phyloP scores from a whole-genome alignment of 2,888 invertebrate species.

The Agapostemon virescens region DNA sequence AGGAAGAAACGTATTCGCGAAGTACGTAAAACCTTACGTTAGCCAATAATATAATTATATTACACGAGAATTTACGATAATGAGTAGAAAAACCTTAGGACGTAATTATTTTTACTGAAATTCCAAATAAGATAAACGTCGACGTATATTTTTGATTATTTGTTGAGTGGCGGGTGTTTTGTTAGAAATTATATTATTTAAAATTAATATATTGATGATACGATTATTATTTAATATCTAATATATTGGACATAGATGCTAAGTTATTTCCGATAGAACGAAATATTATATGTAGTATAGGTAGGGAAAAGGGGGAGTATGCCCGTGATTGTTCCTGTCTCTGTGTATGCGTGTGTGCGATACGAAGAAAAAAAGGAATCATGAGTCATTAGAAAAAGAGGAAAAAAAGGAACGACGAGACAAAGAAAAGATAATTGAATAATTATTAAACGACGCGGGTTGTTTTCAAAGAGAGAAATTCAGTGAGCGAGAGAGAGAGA shows the following conservation, averaged over 20 bases:
- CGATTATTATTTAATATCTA: slow-evolving; percentile 78
- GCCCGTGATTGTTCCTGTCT: slow-evolving; percentile 63
- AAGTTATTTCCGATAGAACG: slow-evolving; percentile 75
- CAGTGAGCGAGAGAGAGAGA: not conserved
- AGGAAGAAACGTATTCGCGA: slow-evolving; percentile 52
- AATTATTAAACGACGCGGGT: slow-evolving; percentile 45
- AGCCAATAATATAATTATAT: slow-evolving; percentile 54
- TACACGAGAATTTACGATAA: slow-evolving; percentile 62
- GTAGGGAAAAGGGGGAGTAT: slow-evolving; percentile 43
- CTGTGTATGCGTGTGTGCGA: slow-evolving; percentile 58
- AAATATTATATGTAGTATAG: slow-evolving; percentile 57
- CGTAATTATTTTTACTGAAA: slow-evolving; percentile 62
- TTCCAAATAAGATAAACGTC: slow-evolving; percentile 64
- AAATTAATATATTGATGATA: slow-evolving; percentile 79
- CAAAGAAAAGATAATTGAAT: slow-evolving; percentile 16
- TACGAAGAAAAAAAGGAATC: slow-evolving; percentile 27
- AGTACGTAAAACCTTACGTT: slow-evolving; percentile 45
- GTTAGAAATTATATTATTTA: slow-evolving; percentile 80
- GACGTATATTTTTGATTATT: slow-evolving; percentile 73
- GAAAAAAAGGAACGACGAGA: not conserved
- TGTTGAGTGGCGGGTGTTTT: slow-evolving; percentile 75
- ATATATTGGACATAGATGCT: slow-evolving; percentile 78
- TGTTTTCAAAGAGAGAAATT: slow-evolving; percentile 50
- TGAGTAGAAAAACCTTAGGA: slow-evolving; percentile 50
- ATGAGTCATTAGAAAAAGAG: slow-evolving; percentile 43